Evolutionary conservation across 2,113 vertebrate species (phyloP), one percentile per base, ranked within the genome.

Genomic region (Macrotus californicus): DNA sequence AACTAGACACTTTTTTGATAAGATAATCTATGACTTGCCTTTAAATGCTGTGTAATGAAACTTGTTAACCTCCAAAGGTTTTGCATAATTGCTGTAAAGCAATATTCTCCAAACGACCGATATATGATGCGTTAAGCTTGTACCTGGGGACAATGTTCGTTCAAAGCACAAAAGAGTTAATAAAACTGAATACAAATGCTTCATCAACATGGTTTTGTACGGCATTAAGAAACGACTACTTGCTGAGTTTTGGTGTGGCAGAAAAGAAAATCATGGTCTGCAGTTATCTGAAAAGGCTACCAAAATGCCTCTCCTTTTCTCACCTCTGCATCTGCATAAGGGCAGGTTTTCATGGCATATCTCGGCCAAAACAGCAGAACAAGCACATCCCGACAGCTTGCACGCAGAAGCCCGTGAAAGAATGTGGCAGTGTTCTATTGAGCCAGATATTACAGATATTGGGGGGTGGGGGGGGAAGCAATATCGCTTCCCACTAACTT

Each of bases 21-120:
- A 64, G 24, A 66, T 41, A 79, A 66, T 7, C 59, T 31, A 59
- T 15, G 50, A 76, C 67, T 94, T 93, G 73, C 36, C 95, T 81
- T 89, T 43, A 72, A 75, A 77, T 48, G 67, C 34, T 67, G 36
- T 41, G 10, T 67, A 36, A 80, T 67, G 54, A 95, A 95, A 80
- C 77, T 18, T 31, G 48, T 89, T 31, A 3, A 7, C 41, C 61
- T 93, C 85, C 34, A 26, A 18, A 90, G 87, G 34, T 81, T 92
- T 61, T 52, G 21, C 24, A 15, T 59, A 59, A 75, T 69, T 85
- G 46, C 18, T 46, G 12, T 36, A 31, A 76, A 59, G 46, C 66
- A n/a, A 29, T 77, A 72, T 81, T 93, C 87, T 77, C 67, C 90
- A 67, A 39, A 64, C 31, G 50, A 69, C 39, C 50, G 82, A n/a